These are phyloP conservation scores for Daubentonia madagascariensis DNA, from an alignment of 2,113 vertebrate genomes.

Conservation along the genomic window DNA sequence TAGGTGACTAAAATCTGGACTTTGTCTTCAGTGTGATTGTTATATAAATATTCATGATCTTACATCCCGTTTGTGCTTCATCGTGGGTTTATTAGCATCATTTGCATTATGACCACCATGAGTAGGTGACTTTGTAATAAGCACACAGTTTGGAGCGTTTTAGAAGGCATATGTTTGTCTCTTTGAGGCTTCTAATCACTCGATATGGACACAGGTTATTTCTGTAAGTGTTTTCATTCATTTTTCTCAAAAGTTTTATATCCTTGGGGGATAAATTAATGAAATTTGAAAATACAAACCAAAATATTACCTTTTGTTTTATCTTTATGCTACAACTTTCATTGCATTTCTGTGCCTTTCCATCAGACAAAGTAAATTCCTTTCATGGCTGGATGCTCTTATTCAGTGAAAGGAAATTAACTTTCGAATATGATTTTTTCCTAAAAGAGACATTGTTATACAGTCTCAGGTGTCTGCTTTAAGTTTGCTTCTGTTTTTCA, in stretches of 20 bases:
- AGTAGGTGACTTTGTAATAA: background rate
- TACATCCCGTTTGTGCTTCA: background rate
- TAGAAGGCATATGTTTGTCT: background rate
- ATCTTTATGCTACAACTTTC: background rate
- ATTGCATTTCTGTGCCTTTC: background rate
- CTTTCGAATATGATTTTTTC: background rate
- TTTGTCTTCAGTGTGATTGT: background rate
- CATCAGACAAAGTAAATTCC: background rate
- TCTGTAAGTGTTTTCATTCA: background rate
- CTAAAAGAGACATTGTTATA: background rate
- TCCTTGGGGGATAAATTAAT: background rate
- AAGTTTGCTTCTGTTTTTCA: background rate
- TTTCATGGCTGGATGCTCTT: background rate
- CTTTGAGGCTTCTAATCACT: background rate
- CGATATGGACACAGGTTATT: background rate
- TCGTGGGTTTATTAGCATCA: background rate
- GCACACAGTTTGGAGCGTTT: background rate
- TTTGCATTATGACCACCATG: rapidly evolving
- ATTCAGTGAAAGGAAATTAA: background rate
- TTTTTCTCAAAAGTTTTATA: background rate
- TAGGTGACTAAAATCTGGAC: background rate
- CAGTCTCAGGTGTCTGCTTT: background rate
- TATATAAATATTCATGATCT: background rate
- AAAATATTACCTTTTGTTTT: background rate
- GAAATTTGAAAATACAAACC: background rate